Evolutionary conservation across 2,888 invertebrate genomes (phyloP).

Genomic region (Caenorhabditis virilis): DNA sequence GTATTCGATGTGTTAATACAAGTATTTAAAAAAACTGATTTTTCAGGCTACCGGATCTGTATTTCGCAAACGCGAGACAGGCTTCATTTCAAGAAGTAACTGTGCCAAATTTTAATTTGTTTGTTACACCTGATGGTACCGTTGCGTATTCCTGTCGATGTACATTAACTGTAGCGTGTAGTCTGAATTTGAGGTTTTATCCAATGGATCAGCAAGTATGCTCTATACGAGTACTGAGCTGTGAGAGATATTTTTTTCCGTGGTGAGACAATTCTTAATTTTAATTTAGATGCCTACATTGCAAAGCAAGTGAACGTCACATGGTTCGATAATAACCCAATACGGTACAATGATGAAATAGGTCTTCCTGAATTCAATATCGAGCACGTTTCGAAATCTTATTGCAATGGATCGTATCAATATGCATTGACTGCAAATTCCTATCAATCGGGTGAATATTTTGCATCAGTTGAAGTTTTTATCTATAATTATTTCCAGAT

Average conservation of each 20-base stretch:
- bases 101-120: slow-evolving; percentile 65
- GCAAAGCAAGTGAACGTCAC: slow-evolving; percentile 65
- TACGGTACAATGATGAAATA: slow-evolving; percentile 64
- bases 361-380: slow-evolving; percentile 63
- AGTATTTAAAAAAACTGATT: not conserved
- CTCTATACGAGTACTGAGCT: slow-evolving; percentile 59
- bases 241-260: slow-evolving; percentile 35
- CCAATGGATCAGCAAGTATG: slow-evolving; percentile 67
- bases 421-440: slow-evolving; percentile 61
- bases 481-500: slow-evolving; percentile 42
- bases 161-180: slow-evolving; percentile 56
- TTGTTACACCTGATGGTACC: slow-evolving; percentile 59
- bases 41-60: slow-evolving; percentile 63
- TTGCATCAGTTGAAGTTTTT: not conserved
- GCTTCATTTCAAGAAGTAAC: slow-evolving; percentile 56
- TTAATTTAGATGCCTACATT: slow-evolving; percentile 62
- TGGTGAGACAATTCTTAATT: not conserved
- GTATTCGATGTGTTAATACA: slow-evolving; percentile 20
- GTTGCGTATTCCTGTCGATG: slow-evolving; percentile 60
- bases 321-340: slow-evolving; percentile 63
- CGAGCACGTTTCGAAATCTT: slow-evolving; percentile 47
- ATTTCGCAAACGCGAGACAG: slow-evolving; percentile 61
- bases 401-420: slow-evolving; percentile 58
- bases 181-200: slow-evolving; percentile 52
- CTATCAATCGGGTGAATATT: slow-evolving; percentile 51